Conservation (phyloP, 2,113 vertebrate genomes). For the Tichodroma muraria region DNA sequence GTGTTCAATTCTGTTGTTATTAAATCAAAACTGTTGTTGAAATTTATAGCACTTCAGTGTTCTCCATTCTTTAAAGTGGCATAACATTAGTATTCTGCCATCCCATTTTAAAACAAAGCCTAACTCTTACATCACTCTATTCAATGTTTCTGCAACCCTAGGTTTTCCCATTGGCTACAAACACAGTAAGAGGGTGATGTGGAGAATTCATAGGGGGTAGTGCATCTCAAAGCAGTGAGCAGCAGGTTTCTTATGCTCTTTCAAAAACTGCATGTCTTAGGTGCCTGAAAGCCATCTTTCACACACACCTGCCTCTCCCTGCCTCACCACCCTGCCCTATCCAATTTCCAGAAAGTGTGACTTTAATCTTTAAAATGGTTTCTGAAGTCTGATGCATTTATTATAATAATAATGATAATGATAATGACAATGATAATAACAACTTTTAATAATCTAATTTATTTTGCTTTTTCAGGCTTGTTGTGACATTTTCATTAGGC, state of each 20-base stretch:
- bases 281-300: background rate
- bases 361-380: background rate
- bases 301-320: background rate
- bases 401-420: background rate
- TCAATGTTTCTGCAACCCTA: background rate
- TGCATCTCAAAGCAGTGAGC: background rate
- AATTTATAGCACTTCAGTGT: background rate
- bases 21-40: background rate
- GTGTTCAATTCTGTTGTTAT: background rate
- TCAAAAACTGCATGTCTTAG: background rate
- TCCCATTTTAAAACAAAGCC: background rate
- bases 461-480: background rate
- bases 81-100: background rate
- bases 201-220: background rate
- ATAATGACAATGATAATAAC: no score
- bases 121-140: background rate
- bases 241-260: background rate
- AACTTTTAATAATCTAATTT: background rate
- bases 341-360: background rate
- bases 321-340: fast-evolving
- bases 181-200: background rate
- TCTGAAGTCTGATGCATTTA: background rate
- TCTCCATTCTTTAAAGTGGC: background rate
- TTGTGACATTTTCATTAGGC: background rate
- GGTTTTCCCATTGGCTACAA: background rate